Evolutionary conservation across 2,113 vertebrate species (phyloP).

Genomic region (Ifrita kowaldi): DNA sequence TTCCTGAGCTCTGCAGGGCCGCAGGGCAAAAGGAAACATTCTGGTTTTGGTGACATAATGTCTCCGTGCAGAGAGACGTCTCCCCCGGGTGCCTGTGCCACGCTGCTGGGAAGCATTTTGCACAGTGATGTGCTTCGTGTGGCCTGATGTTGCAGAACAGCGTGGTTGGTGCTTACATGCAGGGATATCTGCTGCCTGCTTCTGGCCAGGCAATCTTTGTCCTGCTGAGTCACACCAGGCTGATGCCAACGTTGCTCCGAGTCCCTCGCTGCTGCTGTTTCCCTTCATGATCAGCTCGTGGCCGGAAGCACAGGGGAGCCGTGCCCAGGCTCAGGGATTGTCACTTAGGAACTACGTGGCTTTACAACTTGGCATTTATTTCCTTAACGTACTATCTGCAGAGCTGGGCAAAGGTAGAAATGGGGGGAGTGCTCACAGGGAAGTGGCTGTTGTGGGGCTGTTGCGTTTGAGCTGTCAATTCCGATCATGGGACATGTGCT

Average conservation of each 20-base stretch:
- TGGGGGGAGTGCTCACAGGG: background rate
- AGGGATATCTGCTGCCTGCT: background rate
- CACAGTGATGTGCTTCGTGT: accelerated
- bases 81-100: accelerated
- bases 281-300: background rate
- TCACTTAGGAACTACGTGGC: background rate
- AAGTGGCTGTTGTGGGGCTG: background rate
- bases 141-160: background rate
- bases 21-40: background rate
- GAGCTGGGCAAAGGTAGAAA: background rate
- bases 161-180: background rate
- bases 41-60: accelerated
- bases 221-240: background rate
- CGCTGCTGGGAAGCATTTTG: background rate
- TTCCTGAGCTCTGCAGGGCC: background rate
- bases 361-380: background rate
- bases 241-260: background rate
- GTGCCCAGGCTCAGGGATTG: background rate
- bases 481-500: accelerated
- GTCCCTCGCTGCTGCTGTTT: background rate
- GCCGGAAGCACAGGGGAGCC: accelerated
- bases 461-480: background rate
- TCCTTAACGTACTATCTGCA: background rate
- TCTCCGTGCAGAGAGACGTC: accelerated
- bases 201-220: background rate